These are phyloP conservation scores for Scolanthus callimorphus DNA, from an alignment of 92 coral and sea anemone species.

Conservation along the genomic window DNA sequence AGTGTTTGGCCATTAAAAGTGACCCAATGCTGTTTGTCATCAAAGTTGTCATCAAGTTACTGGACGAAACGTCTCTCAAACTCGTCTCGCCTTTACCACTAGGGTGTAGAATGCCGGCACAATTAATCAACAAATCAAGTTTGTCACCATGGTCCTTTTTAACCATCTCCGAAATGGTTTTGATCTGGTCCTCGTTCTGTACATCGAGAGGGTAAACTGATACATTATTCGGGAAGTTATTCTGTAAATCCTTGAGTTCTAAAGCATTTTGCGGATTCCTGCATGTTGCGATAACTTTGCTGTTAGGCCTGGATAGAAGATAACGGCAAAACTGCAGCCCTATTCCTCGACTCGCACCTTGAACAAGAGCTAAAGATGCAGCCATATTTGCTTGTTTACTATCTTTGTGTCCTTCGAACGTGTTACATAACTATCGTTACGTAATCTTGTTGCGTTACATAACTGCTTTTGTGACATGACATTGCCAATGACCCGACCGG, in stretches of 20 bases:
- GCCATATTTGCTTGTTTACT: not conserved
- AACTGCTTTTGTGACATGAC: no score
- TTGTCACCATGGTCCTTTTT: slow-evolving; percentile 23
- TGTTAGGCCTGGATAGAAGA: slow-evolving; percentile 19
- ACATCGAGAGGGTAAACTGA: slow-evolving; percentile 37
- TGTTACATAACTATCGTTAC: no score
- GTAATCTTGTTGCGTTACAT: no score
- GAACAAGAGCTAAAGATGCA: slow-evolving; percentile 35
- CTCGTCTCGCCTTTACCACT: slow-evolving; percentile 62
- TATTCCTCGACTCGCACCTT: slow-evolving; percentile 70
- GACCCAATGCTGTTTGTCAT: slow-evolving; percentile 49
- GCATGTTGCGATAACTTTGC: slow-evolving; percentile 48
- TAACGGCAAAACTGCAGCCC: slow-evolving; percentile 61
- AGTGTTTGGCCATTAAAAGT: slow-evolving; percentile 48
- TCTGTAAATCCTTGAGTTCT: slow-evolving; percentile 30
- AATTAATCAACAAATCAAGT: slow-evolving; percentile 55
- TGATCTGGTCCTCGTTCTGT: slow-evolving; percentile 36
- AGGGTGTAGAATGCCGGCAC: slow-evolving; percentile 62
- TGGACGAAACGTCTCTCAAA: slow-evolving; percentile 35
- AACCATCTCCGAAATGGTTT: slow-evolving; percentile 19
- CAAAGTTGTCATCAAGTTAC: slow-evolving; percentile 20
- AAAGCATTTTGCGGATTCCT: slow-evolving; percentile 37
- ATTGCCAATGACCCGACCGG: no score
- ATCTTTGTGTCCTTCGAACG: no score
- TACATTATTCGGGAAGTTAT: slow-evolving; percentile 23